Conservation (phyloP, 2,113 vertebrate species). For the Syngnathus scovelli region DNA sequence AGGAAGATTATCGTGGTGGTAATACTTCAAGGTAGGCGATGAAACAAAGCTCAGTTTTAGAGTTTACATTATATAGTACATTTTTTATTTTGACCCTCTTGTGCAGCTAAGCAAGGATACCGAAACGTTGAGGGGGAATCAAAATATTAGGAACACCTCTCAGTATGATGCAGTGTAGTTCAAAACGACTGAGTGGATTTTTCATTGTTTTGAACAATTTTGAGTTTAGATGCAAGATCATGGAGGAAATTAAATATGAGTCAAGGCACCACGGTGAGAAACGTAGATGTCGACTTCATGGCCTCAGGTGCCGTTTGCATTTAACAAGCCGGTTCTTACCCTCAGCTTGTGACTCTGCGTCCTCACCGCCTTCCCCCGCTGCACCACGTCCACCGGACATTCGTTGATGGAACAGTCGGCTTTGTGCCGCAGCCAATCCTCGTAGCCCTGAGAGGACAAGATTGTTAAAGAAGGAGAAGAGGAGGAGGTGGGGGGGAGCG, state of each 20-base stretch:
- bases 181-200: too few species aligned
- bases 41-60: conserved; percentile 11
- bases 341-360: conserved; percentile 92
- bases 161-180: not conserved
- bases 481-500: not conserved
- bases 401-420: conserved; percentile 94
- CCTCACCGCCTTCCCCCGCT: conserved; percentile 84
- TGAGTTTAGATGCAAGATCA: not conserved
- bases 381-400: conserved; percentile 89
- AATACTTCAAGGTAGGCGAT: not conserved
- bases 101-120: not conserved
- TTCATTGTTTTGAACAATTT: not conserved
- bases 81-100: not conserved
- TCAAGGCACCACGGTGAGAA: not conserved
- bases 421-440: conserved; percentile 98
- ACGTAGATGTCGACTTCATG: conserved; percentile 9
- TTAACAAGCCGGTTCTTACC: conserved; percentile 72
- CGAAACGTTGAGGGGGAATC: not conserved
- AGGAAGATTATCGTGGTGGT: not conserved
- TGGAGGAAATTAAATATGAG: not conserved
- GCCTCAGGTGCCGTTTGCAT: conserved; percentile 54
- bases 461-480: conserved; percentile 2
- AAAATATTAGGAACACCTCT: not conserved
- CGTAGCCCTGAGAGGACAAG: conserved; percentile 81
- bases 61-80: not conserved